Conservation (phyloP, 2,797 vertebrate species). For the Aldrovandia affinis region DNA sequence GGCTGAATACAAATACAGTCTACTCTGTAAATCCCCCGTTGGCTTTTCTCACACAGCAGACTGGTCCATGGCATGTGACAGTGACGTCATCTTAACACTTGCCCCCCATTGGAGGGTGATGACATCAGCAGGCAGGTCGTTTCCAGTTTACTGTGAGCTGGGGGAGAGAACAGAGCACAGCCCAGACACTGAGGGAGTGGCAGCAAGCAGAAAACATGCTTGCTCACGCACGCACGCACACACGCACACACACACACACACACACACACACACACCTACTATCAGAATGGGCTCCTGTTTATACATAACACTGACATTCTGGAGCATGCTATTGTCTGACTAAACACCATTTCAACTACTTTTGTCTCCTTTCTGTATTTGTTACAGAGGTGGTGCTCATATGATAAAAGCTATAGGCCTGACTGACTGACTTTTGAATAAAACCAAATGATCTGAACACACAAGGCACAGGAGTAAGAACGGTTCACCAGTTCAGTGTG, state of each 20-base stretch:
- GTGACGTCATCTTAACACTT: slow-evolving; percentile 17
- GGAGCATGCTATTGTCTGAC: not conserved
- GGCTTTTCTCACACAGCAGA: not conserved
- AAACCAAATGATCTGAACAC: no score
- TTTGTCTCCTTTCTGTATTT: not conserved
- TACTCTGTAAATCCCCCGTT: not conserved
- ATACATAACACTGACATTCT: not conserved
- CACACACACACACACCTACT: not conserved
- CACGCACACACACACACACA: slow-evolving; percentile 23
- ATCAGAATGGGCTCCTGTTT: not conserved
- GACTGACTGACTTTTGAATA: no score
- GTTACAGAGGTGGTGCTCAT: not conserved
- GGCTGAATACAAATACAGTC: not conserved
- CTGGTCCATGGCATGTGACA: slow-evolving; percentile 12
- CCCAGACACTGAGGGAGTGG: not conserved
- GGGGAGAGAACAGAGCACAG: not conserved
- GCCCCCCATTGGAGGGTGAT: slow-evolving; percentile 13
- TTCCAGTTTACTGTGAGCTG: not conserved
- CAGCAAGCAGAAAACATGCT: not conserved
- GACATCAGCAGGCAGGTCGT: slow-evolving; percentile 15
- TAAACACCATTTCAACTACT: not conserved
- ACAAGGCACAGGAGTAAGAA: no score
- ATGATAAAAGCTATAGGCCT: no score
- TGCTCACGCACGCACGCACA: not conserved
- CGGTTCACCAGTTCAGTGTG: no score